These are phyloP conservation scores for Drosophila kokeensis DNA, from an alignment of 2,888 invertebrate species.

Conservation along the genomic window DNA sequence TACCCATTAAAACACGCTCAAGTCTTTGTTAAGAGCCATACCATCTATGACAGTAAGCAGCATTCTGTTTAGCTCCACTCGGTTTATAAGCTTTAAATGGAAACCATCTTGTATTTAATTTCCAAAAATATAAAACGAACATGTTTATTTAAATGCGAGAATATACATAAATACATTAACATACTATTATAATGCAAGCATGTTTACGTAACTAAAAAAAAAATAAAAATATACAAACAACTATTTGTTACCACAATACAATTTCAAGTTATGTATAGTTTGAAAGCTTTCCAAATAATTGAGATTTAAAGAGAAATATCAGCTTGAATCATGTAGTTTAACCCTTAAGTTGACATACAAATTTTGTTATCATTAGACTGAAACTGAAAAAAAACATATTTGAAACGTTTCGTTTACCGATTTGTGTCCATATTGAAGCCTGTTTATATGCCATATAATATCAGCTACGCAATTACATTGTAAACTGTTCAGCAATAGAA, in stretches of 20 bases:
- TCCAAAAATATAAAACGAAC: constrained; percentile 7
- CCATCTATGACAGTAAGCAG: constrained; percentile 25
- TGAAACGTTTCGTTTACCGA: constrained; percentile 6
- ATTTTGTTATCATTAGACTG: constrained; percentile 18
- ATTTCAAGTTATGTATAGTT: constrained; percentile 22
- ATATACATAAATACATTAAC: constrained; percentile 22
- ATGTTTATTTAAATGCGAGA: constrained; percentile 18
- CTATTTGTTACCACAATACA: constrained; percentile 22
- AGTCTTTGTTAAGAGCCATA: constrained; percentile 41
- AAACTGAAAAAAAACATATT: constrained; percentile 24
- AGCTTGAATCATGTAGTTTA: constrained; percentile 30
- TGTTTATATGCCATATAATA: constrained; percentile 5
- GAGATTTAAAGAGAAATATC: constrained; percentile 1
- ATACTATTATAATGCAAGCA: constrained; percentile 20
- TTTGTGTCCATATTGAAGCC: constrained; percentile 5
- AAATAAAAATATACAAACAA: constrained; percentile 33
- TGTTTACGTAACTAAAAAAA: constrained; percentile 20
- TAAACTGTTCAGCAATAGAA: constrained; percentile 20
- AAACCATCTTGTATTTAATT: constrained; percentile 44
- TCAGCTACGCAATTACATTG: constrained; percentile 12
- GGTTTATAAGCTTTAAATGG: constrained; percentile 43
- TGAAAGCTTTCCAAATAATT: constrained; percentile 46
- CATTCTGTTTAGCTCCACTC: constrained; percentile 22
- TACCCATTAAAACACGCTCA: constrained; percentile 33
- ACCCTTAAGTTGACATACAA: constrained; percentile 23